Conservation (phyloP, 2,113 vertebrate species). For the Leucoraja erinaceus region DNA sequence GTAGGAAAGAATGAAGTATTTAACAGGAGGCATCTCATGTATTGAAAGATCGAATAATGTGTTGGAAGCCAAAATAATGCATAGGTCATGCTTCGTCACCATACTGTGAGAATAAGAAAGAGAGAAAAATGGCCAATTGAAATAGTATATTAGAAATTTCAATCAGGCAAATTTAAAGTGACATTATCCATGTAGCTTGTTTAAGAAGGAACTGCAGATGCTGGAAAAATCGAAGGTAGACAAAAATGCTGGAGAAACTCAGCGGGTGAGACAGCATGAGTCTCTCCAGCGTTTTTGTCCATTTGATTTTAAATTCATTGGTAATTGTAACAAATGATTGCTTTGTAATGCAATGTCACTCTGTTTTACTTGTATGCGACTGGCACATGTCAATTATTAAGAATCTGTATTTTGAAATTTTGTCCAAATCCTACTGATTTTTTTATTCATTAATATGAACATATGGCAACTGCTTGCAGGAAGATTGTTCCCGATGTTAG, state of each 20-base stretch:
- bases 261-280: too few species aligned
- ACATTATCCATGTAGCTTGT: neutral
- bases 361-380: neutral
- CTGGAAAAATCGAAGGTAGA: too few species aligned
- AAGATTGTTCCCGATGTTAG: too few species aligned
- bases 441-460: neutral
- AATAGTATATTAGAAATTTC: neutral
- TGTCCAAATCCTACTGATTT: neutral
- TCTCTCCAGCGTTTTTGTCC: too few species aligned
- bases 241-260: too few species aligned
- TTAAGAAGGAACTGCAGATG: too few species aligned
- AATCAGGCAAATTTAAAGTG: neutral
- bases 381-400: neutral
- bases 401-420: neutral
- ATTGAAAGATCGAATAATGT: neutral
- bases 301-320: neutral
- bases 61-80: neutral
- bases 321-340: slow-evolving; percentile 5
- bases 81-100: neutral
- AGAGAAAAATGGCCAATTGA: neutral
- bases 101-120: neutral
- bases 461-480: neutral
- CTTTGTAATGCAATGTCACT: neutral
- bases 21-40: neutral
- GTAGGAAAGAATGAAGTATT: neutral